These are phyloP conservation scores for Diadema setosum DNA, from an alignment of 35 echinoderm and acorn worm species.

Conservation along the genomic window DNA sequence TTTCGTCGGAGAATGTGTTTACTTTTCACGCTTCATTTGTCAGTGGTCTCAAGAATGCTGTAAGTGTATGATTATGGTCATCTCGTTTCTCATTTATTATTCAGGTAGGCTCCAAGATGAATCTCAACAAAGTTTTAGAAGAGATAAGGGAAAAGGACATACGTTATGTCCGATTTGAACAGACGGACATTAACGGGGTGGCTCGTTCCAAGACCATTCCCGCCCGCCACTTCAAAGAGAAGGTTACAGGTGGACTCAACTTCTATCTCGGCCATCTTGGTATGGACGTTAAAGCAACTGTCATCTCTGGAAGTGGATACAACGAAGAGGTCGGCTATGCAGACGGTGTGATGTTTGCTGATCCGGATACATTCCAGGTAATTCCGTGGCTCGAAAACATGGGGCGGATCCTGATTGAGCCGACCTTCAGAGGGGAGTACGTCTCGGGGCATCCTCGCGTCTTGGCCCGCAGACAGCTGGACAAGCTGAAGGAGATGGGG, in stretches of 20 bases:
- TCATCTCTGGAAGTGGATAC: constrained; percentile 3
- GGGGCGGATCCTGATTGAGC: constrained; percentile 15
- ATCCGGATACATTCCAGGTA: constrained; percentile 43
- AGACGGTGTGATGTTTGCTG: constrained; percentile 49
- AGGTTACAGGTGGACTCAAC: constrained; percentile 48
- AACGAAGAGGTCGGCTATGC: background rate
- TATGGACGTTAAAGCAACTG: background rate
- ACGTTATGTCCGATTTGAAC: constrained; percentile 50
- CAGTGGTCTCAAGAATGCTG: no score
- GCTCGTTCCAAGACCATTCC: constrained; percentile 58
- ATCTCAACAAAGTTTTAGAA: constrained; percentile 38
- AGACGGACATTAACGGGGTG: constrained; percentile 47
- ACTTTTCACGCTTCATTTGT: no score
- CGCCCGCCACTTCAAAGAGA: constrained; percentile 57
- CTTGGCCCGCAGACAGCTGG: background rate
- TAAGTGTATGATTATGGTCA: no score
- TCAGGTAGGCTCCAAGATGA: constrained; percentile 18
- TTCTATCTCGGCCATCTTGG: constrained; percentile 8
- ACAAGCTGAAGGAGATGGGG: background rate
- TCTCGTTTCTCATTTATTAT: background rate
- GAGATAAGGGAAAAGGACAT: constrained; percentile 26
- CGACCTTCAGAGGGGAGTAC: constrained; percentile 9
- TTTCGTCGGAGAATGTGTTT: no score
- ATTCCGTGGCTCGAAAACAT: constrained; percentile 61
- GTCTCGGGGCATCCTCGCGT: background rate